Evolutionary conservation across 2,113 vertebrate species (phyloP).

Genomic region (Zosterops japonicus): DNA sequence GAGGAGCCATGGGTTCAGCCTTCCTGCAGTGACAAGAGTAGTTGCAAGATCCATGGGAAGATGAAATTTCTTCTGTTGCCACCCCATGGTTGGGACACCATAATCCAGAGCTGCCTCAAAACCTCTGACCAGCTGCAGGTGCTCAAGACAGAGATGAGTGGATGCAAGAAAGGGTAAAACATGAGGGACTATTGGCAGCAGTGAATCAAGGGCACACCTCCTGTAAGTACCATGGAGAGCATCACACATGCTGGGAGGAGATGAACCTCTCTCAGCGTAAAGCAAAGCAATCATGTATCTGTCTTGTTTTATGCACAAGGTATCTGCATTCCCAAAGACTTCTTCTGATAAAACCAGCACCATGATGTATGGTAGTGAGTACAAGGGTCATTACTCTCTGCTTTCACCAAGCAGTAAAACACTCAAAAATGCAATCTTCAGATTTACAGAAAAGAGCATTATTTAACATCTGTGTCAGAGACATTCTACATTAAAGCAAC

Average conservation of each 20-base stretch:
- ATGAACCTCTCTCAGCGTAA: not conserved
- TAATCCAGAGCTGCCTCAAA: not conserved
- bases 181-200: not conserved
- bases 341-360: not conserved
- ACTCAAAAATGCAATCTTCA: not conserved
- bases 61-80: accelerated
- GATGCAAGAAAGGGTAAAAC: not conserved
- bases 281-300: not conserved
- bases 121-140: not conserved
- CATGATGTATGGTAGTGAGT: not conserved
- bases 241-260: accelerated
- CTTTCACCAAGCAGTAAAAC: not conserved
- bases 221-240: not conserved
- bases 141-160: not conserved
- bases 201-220: not conserved
- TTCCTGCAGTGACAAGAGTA: not conserved
- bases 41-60: not conserved
- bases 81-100: not conserved
- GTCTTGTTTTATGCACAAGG: not conserved
- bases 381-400: not conserved
- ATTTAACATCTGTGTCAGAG: not conserved
- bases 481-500: not conserved
- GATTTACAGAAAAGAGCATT: not conserved
- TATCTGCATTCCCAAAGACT: not conserved
- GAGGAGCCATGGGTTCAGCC: not conserved